Base-by-base conservation (phyloP, 2,113 vertebrate genomes). In the Pomatostomus ruficeps region DNA sequence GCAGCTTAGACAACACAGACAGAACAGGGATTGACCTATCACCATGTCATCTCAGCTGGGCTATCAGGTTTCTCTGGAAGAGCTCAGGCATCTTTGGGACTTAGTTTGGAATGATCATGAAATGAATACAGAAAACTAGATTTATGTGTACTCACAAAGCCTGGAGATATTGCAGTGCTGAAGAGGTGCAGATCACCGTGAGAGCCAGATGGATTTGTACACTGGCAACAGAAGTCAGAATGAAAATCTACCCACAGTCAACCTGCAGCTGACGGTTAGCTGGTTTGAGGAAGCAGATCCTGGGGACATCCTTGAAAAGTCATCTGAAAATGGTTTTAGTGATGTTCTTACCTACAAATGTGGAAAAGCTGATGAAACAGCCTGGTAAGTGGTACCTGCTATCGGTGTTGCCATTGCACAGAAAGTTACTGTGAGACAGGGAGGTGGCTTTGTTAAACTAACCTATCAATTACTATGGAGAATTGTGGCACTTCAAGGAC, bases 351-450 rank as follows among this genome's bases (percentile, higher is more conserved):
- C 4, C 83, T 81, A 48, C 77, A 48, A 40, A 68, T 36, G 31
- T 4, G 52, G 87, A 75, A 81, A 85, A 93, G 26, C 70, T 71
- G 87, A 63, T 77, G 33, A 7, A 77, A 81, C 29, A 77, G 68
- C 24, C 48, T 35, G 77, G 91, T 96, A 75, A 94, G 89, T 78
- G 38, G 7, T 55, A 92, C 2, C 40, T 63, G n/a, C 55, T 45
- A 9, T 5, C 1, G 1, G 35, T 38, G 33, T 24, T 76, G 31
- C 14, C 59, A 38, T 33, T 76, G 65, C 33, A 40, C 4, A 38
- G 46, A 35, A 77, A 81, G 10, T 38, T 35, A 57, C 11, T 2
- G 2, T 20, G 52, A 51, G 29, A 74, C 22, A 51, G 70, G 85
- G 67, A 45, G 19, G 14, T 36, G 29, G 59, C 42, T 73, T 66